Evolutionary conservation across 2,888 invertebrate genomes (phyloP), one percentile per base, ranked within the genome.

Genomic region (Melitaea athalia): DNA sequence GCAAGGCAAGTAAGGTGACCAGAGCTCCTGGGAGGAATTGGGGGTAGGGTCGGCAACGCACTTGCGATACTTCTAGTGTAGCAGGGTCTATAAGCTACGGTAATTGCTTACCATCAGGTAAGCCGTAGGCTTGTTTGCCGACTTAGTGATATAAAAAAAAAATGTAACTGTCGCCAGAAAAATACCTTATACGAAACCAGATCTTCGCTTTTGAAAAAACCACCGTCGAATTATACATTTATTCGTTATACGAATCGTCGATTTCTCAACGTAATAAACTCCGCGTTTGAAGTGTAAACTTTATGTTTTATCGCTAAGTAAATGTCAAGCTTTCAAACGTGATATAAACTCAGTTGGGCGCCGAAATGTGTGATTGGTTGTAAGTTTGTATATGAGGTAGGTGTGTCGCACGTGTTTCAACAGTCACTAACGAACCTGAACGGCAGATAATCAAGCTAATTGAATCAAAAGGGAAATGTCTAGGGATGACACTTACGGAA

Each of bases 371-470:
- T 55, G 53, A 33, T 55, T 49, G 47, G 47, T 49, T 49, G 3
- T 17, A 2, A 52, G 24, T 52, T 17, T 50, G 43, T 14, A n/a
- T 65, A 55, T 45, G 53, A 53, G 61, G 49, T 62, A 63, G 70
- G 85, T 74, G 83, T 81, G 84, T 81, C 80, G 67, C 74, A 33
- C 74, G 77, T 79, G 78, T 79, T 81, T 75, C 77, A 72, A 79
- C 75, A 72, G 69, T 75, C 73, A 71, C 76, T 78, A 80, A 81
- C 82, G 80, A 78, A 80, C 78, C 80, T 77, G 74, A 77, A 76
- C 81, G 75, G 75, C 68, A 71, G 73, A 77, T 85, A 85, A 86
- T 88, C 85, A 85, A 82, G 78, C 84, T 87, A 87, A 89, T 88
- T 85, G 85, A 79, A 72, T 74, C 76, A 80, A 82, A 81, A 82